These are phyloP conservation scores for Wasmannia auropunctata DNA, from an alignment of 1,140 invertebrate genomes.

Conservation along the genomic window DNA sequence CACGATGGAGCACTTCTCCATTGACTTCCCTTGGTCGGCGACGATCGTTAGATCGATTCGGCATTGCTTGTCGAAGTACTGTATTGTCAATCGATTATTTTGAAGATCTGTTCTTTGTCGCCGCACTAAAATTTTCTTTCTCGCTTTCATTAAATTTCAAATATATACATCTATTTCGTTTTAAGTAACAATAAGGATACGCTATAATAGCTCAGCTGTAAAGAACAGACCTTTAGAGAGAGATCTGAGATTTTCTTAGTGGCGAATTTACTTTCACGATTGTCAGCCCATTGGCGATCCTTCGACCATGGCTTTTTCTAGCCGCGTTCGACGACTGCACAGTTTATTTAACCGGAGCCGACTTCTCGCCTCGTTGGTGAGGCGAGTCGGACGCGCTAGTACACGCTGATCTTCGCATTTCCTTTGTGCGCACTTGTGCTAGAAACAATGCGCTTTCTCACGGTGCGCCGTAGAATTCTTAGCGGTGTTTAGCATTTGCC, in stretches of 20 bases:
- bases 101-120: too few relatives aligned
- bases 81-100: too few relatives aligned
- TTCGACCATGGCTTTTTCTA: neutral
- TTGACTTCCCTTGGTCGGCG: neutral
- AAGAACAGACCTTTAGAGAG: too few relatives aligned
- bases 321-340: neutral
- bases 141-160: too few relatives aligned
- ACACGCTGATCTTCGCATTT: conserved; percentile 14
- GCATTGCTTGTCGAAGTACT: neutral
- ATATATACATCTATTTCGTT: too few relatives aligned
- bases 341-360: neutral
- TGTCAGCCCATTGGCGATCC: neutral
- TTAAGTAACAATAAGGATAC: too few relatives aligned
- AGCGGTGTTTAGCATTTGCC: conserved; percentile 24
- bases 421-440: conserved; percentile 18
- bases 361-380: conserved; percentile 25
- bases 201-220: too few relatives aligned
- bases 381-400: neutral
- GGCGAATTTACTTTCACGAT: neutral
- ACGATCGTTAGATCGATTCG: neutral
- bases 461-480: conserved; percentile 2
- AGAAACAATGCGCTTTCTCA: conserved; percentile 66
- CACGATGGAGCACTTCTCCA: neutral
- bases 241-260: neutral
- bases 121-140: too few relatives aligned